Evolutionary conservation across 1,140 invertebrate species (phyloP), one percentile per base, ranked within the genome.

Genomic region (Stegodyphus dumicola): DNA sequence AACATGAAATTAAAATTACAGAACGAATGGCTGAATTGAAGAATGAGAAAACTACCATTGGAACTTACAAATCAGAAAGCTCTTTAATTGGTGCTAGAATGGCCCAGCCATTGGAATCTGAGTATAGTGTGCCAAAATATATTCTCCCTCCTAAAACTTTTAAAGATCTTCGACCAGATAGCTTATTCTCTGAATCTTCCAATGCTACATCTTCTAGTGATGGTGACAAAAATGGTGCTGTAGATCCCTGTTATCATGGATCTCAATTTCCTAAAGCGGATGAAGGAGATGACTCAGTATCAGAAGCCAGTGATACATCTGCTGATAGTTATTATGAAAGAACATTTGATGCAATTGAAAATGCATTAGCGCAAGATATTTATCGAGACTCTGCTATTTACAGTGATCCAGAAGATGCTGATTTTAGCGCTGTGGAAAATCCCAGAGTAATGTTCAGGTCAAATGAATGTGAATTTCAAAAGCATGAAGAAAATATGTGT

Each of bases 371-470:
- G 7, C 93, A 94, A 78, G 94, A 95, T 85, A 92, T 93, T 1
- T 90, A 95, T 88, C 92, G 95, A 88, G 95, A 96, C 89, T 95
- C 95, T 88, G 95, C 95, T 88, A 95, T 96, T 89, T 96, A 96
- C 88, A 96, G 95, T 76, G 95, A 96, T 87, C 92, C 91, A 18
- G 94, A 94, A 64, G 92, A 94, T 54, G 87, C 65, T 7, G 88
- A 88, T 71, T 77, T 89, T 67, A 85, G 76, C 70, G 87, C 87
- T 67, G 54, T 67, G n/a, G 77, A 87, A 87, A 73, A 80, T 73
- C 33, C 79, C 67, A 66, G 77, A 70, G 49, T 71, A 17, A 33
- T 74, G 15, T 54, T 64, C 11, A 18, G 2, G 54, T 70, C 5
- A 49, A 51, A 76, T 10, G 65, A 67, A 64, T 51, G 11, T 9